Base-by-base conservation (phyloP, 2,113 vertebrate species). In the Chlorodrepanis virens region DNA sequence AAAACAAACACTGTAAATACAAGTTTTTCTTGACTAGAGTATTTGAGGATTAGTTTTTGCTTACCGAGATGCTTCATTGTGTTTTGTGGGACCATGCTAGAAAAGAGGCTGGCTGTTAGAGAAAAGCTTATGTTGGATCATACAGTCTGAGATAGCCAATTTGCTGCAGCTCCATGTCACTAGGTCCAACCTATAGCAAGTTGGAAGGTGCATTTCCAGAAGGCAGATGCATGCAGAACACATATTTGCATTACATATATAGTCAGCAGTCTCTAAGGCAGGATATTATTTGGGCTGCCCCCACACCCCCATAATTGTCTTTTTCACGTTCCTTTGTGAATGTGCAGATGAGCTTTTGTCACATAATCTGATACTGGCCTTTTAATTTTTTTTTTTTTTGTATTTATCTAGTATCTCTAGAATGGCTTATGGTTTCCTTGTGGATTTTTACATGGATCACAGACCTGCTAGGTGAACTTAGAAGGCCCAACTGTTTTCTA, bases 221-320 rank as follows among this genome's bases (percentile, higher is more conserved):
- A 63, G 61, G 11, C 57, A 63, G 24, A 50, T 0, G 3, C 17
- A 65, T 27, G 11, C 23, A 65, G 68, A 40, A 19, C 35, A 19
- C 40, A 52, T 20, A 10, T 71, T 79, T 79, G 29, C 4, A 39
- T 50, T 61, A 49, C 1, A 3, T 52, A 18, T 25, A 47, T 3
- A 76, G 29, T 35, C 2, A 63, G 42, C 40, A 65, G 17, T 74
- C 1, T 3, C 25, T 57, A 31, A n/a, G 27, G 6, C 14, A 67
- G 9, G 14, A 4, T 83, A 28, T n/a, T 78, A 42, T 49, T 54
- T 49, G 14, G 15, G 35, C 12, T 87, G 17, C 6, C 8, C 4
- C 15, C 2, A 1, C 8, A 53, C 10, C 9, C 20, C 9, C 35
- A 33, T 0, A 1, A 1, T 25, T 67, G 9, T 53, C 15, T 60